phyloP scores from a whole-genome alignment of 1,140 invertebrate species.

The Pseudachorutes palmiensis region DNA sequence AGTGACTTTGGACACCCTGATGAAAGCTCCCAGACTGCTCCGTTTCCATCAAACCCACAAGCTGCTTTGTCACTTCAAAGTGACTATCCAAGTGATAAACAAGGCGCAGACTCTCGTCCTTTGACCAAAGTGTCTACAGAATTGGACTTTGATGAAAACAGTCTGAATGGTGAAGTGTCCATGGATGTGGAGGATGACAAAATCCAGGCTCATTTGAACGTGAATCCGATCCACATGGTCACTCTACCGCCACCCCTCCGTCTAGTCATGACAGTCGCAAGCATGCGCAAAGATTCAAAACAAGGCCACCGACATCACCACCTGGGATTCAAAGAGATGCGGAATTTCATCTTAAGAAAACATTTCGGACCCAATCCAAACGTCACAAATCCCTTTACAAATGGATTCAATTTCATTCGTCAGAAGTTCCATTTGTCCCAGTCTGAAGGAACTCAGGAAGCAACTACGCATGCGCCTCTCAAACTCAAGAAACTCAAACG shows the following conservation, averaged over 20 bases:
- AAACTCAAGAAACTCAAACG: background rate
- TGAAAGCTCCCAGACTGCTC: too few relatives aligned
- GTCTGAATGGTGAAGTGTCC: slow-evolving; percentile 13
- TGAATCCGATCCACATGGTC: slow-evolving; percentile 9
- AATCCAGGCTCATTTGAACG: slow-evolving; percentile 18
- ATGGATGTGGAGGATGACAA: slow-evolving; percentile 19
- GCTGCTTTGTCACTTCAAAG: too few relatives aligned
- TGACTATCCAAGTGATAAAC: too few relatives aligned
- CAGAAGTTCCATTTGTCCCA: background rate
- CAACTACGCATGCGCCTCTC: background rate
- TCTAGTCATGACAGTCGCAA: background rate
- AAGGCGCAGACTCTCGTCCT: too few relatives aligned
- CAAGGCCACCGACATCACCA: background rate
- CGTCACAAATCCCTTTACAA: slow-evolving; percentile 1
- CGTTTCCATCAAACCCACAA: too few relatives aligned
- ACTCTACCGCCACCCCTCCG: too few relatives aligned
- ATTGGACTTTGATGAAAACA: slow-evolving; percentile 21
- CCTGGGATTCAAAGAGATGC: background rate
- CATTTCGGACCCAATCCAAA: slow-evolving; percentile 12
- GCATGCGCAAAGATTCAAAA: background rate
- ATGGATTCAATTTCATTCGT: background rate
- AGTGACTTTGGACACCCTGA: too few relatives aligned
- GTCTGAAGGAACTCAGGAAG: background rate
- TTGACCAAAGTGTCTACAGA: slow-evolving; percentile 17
- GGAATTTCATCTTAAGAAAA: slow-evolving; percentile 11